Conservation (phyloP, 2,113 vertebrate genomes). For the Atrichornis clamosus region DNA sequence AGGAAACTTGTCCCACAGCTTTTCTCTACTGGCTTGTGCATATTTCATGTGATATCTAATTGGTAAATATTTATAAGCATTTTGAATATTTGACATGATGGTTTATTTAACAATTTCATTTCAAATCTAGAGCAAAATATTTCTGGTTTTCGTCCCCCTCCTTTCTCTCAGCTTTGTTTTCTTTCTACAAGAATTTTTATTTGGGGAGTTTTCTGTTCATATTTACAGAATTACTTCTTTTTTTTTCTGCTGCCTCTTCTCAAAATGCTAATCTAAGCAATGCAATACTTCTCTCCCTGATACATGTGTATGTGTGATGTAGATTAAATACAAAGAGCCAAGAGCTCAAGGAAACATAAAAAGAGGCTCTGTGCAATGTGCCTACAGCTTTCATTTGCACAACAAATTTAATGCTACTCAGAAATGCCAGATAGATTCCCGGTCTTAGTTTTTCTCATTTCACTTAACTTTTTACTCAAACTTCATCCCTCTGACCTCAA, state of each 20-base stretch:
- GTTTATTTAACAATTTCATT: background rate
- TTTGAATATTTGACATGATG: background rate
- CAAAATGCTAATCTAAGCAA: background rate
- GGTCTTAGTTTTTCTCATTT: background rate
- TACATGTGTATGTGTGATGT: background rate
- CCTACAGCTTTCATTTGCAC: background rate
- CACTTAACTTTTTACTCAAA: background rate
- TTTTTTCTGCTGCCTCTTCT: background rate
- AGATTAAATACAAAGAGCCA: background rate
- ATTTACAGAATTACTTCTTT: background rate
- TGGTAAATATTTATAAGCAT: conserved; percentile 49
- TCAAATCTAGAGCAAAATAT: background rate
- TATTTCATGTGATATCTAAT: background rate
- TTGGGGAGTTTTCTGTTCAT: background rate
- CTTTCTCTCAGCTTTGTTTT: background rate
- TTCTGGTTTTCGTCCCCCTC: background rate
- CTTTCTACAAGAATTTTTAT: background rate
- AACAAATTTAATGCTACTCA: background rate
- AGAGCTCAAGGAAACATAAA: background rate
- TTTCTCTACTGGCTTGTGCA: background rate
- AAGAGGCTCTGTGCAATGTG: background rate
- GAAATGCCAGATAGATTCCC: background rate
- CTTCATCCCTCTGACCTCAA: background rate
- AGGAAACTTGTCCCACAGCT: background rate
- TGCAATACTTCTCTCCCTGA: background rate